A percentile compares a stretch with the other conserved stretches of the same genome.
Evolutionary conservation across 2,113 vertebrate genomes (phyloP).

Genomic region (Hystrix brachyura): DNA sequence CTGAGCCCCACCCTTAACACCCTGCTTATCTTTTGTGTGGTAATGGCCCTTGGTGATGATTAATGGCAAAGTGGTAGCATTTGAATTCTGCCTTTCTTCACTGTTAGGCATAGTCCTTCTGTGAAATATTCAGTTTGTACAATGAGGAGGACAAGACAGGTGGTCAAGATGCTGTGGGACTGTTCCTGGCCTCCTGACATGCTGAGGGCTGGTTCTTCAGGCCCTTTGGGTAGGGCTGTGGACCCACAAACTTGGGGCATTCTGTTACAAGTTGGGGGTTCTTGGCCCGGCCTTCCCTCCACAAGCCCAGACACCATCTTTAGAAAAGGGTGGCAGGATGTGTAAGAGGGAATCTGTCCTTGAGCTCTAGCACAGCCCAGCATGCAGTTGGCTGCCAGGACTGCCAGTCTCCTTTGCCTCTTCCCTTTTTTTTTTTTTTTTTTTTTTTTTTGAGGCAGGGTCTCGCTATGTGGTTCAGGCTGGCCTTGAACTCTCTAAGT

Average conservation of each 20-base stretch:
- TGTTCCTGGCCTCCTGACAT: rapidly evolving
- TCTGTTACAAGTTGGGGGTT: too few species aligned
- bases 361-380: neutral
- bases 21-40: neutral
- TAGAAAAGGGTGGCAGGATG: too few species aligned
- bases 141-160: neutral
- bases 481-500: too few species aligned
- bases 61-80: neutral
- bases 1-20: neutral
- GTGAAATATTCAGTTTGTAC: neutral
- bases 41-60: neutral
- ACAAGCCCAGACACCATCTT: neutral
- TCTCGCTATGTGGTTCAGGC: too few species aligned
- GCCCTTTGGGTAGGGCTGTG: neutral
- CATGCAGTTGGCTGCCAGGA: neutral
- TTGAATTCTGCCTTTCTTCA: neutral
- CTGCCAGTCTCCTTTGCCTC: neutral
- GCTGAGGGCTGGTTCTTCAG: neutral
- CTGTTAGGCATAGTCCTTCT: neutral
- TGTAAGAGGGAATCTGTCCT: neutral
- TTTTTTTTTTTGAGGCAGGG: too few species aligned
- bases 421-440: neutral
- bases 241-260: too few species aligned
- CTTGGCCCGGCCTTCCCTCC: neutral
- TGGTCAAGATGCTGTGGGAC: rapidly evolving